Evolutionary conservation across 1,140 invertebrate species (phyloP), one percentile per base, ranked within the genome.

Genomic region (Hyposmocoma kahamanoa): DNA sequence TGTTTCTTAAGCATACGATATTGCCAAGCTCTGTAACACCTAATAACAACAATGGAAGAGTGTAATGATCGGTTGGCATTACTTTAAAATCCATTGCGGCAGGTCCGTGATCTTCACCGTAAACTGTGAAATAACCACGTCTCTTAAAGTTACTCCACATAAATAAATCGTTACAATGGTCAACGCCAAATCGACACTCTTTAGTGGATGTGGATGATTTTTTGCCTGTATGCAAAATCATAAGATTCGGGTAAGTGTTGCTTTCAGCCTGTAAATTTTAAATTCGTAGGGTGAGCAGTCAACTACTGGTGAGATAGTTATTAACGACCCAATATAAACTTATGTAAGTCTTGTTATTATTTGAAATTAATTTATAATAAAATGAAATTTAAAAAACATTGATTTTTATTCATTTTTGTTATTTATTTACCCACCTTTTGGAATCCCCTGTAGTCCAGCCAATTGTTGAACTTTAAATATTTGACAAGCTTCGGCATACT

Each of bases 241-340:
- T 91, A 11, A 95, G 59, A 72, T 95, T 95, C 0, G 93, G 93
- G 68, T 91, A 95, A 1, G 93, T 95, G 58, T 95, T 94, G 57
- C 92, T 92, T 2, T 89, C 92, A 56, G 86, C 72, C 84, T 87
- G 42, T n/a, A n/a, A n/a, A n/a, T n/a, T n/a, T n/a, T n/a, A n/a
- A n/a, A n/a, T n/a, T n/a, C n/a, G n/a, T n/a, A n/a, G n/a, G n/a
- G n/a, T n/a, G n/a, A n/a, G n/a, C n/a, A n/a, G n/a, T n/a, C n/a
- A n/a, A n/a, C n/a, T n/a, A n/a, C n/a, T n/a, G n/a, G n/a, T n/a
- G n/a, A n/a, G n/a, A n/a, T n/a, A n/a, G n/a, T n/a, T n/a, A n/a
- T n/a, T n/a, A n/a, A n/a, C n/a, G n/a, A n/a, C n/a, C n/a, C n/a
- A n/a, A n/a, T n/a, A n/a, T n/a, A n/a, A n/a, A n/a, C n/a, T n/a